Evolutionary conservation across 2,888 invertebrate species (phyloP).

Genomic region (Malthinus seriepunctatus): DNA sequence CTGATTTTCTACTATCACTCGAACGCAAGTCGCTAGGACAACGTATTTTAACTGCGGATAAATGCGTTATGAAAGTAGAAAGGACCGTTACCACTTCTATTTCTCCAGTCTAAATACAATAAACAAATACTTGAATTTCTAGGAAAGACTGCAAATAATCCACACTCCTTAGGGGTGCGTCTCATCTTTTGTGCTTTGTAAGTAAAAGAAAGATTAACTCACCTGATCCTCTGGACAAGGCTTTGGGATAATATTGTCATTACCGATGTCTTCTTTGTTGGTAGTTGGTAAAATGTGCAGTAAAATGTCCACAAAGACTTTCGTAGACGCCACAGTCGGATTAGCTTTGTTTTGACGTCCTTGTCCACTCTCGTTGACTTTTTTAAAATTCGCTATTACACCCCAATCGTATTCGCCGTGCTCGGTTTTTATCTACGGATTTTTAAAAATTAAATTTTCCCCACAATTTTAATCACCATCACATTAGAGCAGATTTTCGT

Average conservation of each 20-base stretch:
- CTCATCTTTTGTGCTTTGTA: background rate
- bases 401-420: slow-evolving; percentile 95
- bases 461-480: no score
- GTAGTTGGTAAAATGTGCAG: slow-evolving; percentile 75
- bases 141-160: background rate
- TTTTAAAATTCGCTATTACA: slow-evolving; percentile 87
- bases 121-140: slow-evolving; percentile 48
- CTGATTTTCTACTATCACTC: slow-evolving; percentile 80
- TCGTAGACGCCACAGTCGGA: slow-evolving; percentile 61
- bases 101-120: slow-evolving; percentile 63
- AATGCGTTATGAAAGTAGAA: slow-evolving; percentile 78
- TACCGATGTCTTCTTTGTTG: slow-evolving; percentile 51
- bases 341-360: slow-evolving; percentile 51
- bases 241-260: slow-evolving; percentile 62
- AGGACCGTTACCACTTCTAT: slow-evolving; percentile 89
- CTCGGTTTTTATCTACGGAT: slow-evolving; percentile 73
- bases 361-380: slow-evolving; percentile 41
- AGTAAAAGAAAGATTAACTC: slow-evolving; percentile 22
- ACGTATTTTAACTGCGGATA: slow-evolving; percentile 89
- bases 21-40: slow-evolving; percentile 89
- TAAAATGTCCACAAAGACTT: slow-evolving; percentile 81
- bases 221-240: slow-evolving; percentile 72
- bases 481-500: no score
- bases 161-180: background rate
- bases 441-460: background rate